Percentiles rank a stretch among this genome's conserved stretches.
These are phyloP conservation scores for Anguilla anguilla DNA, from an alignment of 2,797 vertebrate genomes.

Conservation along the genomic window DNA sequence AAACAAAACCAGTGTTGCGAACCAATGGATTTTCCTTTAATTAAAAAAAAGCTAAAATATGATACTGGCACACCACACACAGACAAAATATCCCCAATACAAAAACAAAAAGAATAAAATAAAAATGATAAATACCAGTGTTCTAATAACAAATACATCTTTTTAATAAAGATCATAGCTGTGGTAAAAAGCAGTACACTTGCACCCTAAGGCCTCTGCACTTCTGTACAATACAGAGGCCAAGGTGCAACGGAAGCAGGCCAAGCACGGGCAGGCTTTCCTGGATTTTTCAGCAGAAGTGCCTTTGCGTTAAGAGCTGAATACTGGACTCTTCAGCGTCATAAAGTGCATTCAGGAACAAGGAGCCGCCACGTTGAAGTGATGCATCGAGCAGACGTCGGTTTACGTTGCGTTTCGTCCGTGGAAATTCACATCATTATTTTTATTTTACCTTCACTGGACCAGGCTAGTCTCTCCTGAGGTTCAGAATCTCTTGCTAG, in stretches of 20 bases:
- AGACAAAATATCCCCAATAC: not conserved
- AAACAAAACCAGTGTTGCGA: not conserved
- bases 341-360: not conserved
- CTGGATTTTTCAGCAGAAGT: not conserved
- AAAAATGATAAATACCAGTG: slow-evolving; percentile 18
- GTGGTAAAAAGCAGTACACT: slow-evolving; percentile 39
- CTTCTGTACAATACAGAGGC: not conserved
- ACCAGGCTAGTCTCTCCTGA: too few species aligned
- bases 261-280: not conserved
- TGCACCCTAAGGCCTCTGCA: not conserved
- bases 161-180: slow-evolving; percentile 17
- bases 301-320: not conserved
- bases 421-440: not conserved
- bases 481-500: too few species aligned
- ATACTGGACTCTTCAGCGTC: not conserved
- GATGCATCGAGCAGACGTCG: not conserved
- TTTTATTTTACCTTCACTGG: too few species aligned
- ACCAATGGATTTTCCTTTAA: slow-evolving; percentile 12
- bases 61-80: not conserved
- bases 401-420: not conserved
- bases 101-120: slow-evolving; percentile 19
- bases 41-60: slow-evolving; percentile 15
- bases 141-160: not conserved
- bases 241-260: not conserved
- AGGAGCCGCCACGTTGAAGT: not conserved